A percentile compares a stretch with the other conserved stretches of the same genome.
phyloP scores from a whole-genome alignment of 1,140 invertebrate species.

The Idris sp. region DNA sequence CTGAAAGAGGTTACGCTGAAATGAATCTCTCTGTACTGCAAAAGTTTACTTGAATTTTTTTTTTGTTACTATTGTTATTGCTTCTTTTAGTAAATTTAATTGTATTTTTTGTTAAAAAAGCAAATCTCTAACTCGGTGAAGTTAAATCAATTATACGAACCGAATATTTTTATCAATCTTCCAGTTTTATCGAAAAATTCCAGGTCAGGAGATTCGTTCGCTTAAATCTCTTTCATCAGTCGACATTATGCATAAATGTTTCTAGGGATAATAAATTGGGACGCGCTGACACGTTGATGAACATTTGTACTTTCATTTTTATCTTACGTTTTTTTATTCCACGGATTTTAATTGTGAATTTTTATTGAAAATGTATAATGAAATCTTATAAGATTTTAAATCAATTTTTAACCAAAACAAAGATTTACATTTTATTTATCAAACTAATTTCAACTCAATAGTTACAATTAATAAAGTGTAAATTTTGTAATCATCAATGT shows the following conservation, averaged over 20 bases:
- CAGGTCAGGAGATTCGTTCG: constrained; percentile 8
- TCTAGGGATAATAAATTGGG: constrained; percentile 26
- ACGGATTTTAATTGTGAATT: too few relatives aligned
- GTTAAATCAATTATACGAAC: constrained; percentile 19
- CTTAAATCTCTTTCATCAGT: constrained; percentile 14
- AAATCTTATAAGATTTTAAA: too few relatives aligned
- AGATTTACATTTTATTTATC: too few relatives aligned
- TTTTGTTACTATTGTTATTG: constrained; percentile 7
- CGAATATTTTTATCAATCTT: constrained; percentile 18
- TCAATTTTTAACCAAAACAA: too few relatives aligned
- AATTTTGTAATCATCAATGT: too few relatives aligned
- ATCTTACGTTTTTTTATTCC: background rate
- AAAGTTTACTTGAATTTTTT: constrained; percentile 12
- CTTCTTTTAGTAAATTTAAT: too few relatives aligned
- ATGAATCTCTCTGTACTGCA: background rate
- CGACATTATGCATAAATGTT: constrained; percentile 36
- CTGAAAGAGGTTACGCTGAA: constrained; percentile 17
- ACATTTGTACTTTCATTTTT: background rate
- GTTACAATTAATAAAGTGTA: too few relatives aligned
- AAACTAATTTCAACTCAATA: too few relatives aligned
- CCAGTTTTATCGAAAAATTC: constrained; percentile 8
- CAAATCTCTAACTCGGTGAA: constrained; percentile 23
- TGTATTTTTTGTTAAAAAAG: too few relatives aligned
- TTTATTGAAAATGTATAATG: background rate
- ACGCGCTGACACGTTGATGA: constrained; percentile 23